Conservation (phyloP, 2,888 invertebrate species). For the Heliconius ismenius region DNA sequence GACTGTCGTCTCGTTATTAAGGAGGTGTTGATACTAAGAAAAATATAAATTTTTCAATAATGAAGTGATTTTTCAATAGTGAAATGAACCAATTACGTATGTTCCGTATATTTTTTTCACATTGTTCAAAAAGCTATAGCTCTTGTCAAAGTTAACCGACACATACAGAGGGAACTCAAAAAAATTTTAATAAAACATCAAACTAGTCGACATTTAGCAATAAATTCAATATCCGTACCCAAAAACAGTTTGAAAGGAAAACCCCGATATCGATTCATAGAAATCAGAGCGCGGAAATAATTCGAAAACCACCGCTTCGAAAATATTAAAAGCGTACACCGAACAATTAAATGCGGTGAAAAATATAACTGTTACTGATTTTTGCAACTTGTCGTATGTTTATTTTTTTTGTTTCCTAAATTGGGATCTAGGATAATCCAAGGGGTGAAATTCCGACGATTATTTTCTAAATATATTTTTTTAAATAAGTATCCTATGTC, state of each 20-base stretch:
- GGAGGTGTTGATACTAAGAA: background rate
- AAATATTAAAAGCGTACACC: constrained; percentile 42
- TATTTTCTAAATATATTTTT: too few species aligned
- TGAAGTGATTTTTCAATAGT: too few species aligned
- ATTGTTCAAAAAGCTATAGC: too few species aligned
- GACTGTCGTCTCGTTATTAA: background rate
- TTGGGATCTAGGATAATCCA: background rate
- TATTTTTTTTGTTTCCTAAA: background rate
- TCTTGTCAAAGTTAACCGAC: constrained; percentile 19
- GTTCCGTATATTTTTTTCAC: background rate
- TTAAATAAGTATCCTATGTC: too few species aligned
- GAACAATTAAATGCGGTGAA: constrained; percentile 29
- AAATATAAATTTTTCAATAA: background rate
- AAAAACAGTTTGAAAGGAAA: constrained; percentile 38
- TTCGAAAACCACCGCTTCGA: constrained; percentile 41
- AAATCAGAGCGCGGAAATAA: constrained; percentile 45
- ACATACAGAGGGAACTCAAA: background rate
- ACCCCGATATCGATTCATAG: constrained; percentile 41
- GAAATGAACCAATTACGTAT: background rate
- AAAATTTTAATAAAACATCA: constrained; percentile 21
- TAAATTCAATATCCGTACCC: constrained; percentile 40
- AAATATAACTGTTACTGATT: constrained; percentile 17
- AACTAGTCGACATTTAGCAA: constrained; percentile 36
- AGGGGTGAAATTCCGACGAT: too few species aligned
- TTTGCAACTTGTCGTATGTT: too few species aligned